Evolutionary conservation across 2,888 invertebrate species (phyloP), one percentile per base, ranked within the genome.

Genomic region (Nymphalis urticae): DNA sequence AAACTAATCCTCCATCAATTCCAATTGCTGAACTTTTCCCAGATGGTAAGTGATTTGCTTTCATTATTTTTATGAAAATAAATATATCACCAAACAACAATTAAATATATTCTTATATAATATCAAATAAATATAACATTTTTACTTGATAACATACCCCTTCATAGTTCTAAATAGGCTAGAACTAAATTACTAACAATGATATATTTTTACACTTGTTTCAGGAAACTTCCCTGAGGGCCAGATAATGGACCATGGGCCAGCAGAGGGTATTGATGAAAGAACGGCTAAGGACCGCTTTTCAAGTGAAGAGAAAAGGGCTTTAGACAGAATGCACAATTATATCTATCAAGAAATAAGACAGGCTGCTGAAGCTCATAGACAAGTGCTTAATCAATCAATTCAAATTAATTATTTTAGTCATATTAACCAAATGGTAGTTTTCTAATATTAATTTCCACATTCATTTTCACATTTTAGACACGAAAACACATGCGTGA

Each of bases 361-460:
- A 70, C 96, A 97, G 77, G 99, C 99, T 24, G 99, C 99, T 13
- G 99, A 99, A 86, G 99, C 98, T 58, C 99, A 99, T 87, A 95
- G 99, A 90, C 98, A 98, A 93, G 96, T 97, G 64, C 21, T 59
- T 48, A 62, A 36, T 42, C 9, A 8, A 7, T 36, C 13, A 42
- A 42, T 58, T 51, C 59, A 36, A 51, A 24, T 17, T 19, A 16
- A 24, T 21, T 36, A 21, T 19, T 48, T 6, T 9, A 51, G 21
- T 21, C 10, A 51, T 51, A 19, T 19, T 4, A 10, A 21, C 9
- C 10, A 51, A 19, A 19, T 19, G 19, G 19, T 51, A 4, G 3
- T 36, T 19, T 50, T 50, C n/a, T 17, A 51, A 50, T 50, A 24
- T 2, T 50, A 27, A 54, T 47, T 13, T 13, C 7, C 19, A 36